These are phyloP conservation scores for Propithecus deckenii DNA, from an alignment of 2,797 vertebrate species.

Conservation along the genomic window DNA sequence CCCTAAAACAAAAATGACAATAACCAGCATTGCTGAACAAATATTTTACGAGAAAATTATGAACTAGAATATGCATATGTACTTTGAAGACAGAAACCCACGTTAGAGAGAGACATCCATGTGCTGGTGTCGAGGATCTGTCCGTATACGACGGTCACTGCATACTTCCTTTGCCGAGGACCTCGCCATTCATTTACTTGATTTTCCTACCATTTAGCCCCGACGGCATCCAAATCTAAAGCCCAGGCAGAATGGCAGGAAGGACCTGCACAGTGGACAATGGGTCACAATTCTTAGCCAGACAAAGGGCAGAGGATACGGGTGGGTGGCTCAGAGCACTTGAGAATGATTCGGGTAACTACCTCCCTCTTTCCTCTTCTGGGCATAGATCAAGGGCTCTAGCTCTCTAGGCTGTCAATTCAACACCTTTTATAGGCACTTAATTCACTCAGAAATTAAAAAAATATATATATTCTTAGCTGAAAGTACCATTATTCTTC, in stretches of 20 bases:
- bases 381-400: conserved; percentile 65
- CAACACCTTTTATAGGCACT: conserved; percentile 71
- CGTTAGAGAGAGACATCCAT: background rate
- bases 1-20: background rate
- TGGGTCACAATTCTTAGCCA: background rate
- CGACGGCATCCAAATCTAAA: background rate
- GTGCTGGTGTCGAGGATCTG: background rate
- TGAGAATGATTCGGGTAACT: background rate
- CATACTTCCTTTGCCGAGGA: background rate
- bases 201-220: background rate
- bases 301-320: background rate
- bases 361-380: background rate
- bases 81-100: background rate
- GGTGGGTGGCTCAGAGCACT: background rate
- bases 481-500: conserved; percentile 69
- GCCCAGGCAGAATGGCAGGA: background rate
- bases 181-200: background rate
- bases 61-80: background rate
- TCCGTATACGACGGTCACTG: background rate
- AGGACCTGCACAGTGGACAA: background rate
- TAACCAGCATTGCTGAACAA: background rate
- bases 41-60: background rate
- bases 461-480: conserved; percentile 53
- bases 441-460: conserved; percentile 77
- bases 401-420: conserved; percentile 53